Evolutionary conservation across 2,797 vertebrate genomes (phyloP).

Genomic region (Molothrus aeneus): DNA sequence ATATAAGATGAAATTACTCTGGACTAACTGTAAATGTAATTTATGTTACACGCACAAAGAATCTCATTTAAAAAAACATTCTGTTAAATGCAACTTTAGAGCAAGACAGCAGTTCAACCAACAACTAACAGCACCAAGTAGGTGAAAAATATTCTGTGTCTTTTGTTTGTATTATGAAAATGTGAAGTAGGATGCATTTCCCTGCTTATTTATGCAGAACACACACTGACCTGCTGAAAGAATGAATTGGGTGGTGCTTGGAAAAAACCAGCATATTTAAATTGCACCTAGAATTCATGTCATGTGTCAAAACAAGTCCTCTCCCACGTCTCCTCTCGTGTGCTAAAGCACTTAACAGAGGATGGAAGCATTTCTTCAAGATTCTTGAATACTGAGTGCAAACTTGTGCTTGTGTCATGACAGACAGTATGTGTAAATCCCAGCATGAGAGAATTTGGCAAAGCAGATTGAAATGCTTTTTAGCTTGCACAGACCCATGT

Average conservation of each 20-base stretch:
- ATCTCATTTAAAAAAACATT: not conserved
- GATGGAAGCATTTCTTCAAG: not conserved
- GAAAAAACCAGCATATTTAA: not conserved
- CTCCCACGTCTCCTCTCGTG: not conserved
- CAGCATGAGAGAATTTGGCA: not conserved
- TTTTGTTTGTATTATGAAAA: not conserved
- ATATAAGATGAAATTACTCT: not conserved
- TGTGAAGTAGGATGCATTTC: not conserved
- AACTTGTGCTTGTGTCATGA: constrained; percentile 38
- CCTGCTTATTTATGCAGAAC: not conserved
- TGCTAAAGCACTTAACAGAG: not conserved
- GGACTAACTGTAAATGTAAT: not conserved
- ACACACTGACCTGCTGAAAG: not conserved
- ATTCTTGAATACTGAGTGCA: not conserved
- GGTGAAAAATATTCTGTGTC: not conserved
- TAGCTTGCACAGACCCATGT: not conserved
- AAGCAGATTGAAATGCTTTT: not conserved
- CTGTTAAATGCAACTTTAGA: not conserved
- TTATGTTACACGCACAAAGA: not conserved
- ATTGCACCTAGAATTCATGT: not conserved
- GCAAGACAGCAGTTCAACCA: not conserved
- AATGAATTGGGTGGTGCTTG: not conserved
- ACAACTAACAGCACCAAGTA: not conserved
- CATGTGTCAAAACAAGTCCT: not conserved
- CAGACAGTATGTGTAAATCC: constrained; percentile 3